Evolutionary conservation across 2,113 vertebrate species (phyloP), one percentile per base, ranked within the genome.

Genomic region (Motacilla tschutschensis): DNA sequence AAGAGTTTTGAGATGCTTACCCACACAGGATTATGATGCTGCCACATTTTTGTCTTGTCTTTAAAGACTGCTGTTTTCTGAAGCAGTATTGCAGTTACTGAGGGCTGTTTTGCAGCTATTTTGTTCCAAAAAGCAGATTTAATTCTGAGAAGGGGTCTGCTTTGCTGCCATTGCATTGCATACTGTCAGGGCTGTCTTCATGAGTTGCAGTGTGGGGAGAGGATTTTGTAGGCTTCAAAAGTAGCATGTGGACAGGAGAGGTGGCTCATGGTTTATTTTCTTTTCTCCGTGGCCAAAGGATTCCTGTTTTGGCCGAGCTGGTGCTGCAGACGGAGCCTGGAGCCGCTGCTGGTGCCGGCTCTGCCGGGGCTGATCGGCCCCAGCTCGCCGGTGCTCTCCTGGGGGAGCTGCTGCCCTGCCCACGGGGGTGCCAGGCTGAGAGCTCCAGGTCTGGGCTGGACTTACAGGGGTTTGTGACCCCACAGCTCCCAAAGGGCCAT

Each of bases 301-400:
- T 62, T 70, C 17, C 28, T 0, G 0, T 70, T 81, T 40, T 10
- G 47, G 14, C 3, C 7, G 3, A 40, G 28, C 2, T 0, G 64
- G 38, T 19, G 14, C 13, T 13, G 36, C 46, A 10, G 54, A 5
- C 9, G 24, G 48, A 57, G 60, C 21, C 60, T 6, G 40, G 19
- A 11, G 59, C 57, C 5, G 10, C 8, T 13, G 35, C 35, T 29
- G 36, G 26, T 8, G 28, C 59, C 6, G 12, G 12, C 21, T 14
- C 8, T 20, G 13, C 5, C 8, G 6, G 35, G 12, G 17, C 38
- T 5, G 36, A 13, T 20, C 6, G 15, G 60, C 21, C 17, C 9
- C 17, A 3, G 54, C 54, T 19, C 26, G 1, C n/a, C 20, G 0
- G 44, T 0, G 2, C 36, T 60, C 14, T 47, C 17, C 46, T 25